Evolutionary conservation across 1,140 invertebrate species (phyloP).

Genomic region (Pseudomyrmex pallidus): DNA sequence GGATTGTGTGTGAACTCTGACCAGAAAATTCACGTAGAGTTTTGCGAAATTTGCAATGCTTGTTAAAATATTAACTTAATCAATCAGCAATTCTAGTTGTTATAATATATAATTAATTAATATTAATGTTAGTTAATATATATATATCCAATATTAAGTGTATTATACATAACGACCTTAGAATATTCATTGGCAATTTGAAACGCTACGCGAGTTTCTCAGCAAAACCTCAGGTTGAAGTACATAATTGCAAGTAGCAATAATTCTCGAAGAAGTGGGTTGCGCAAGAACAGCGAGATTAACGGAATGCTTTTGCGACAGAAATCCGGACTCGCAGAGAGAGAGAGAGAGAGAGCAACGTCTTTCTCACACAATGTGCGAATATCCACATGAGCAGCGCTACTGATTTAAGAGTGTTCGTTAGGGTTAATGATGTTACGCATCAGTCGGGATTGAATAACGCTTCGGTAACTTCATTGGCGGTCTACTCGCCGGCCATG

Average conservation of each 20-base stretch:
- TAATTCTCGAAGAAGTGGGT: constrained; percentile 1
- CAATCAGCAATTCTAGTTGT: too few relatives aligned
- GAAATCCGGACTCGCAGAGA: constrained; percentile 31
- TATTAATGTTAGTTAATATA: too few relatives aligned
- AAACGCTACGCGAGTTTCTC: not conserved
- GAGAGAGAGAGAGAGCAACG: not conserved
- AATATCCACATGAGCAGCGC: not conserved
- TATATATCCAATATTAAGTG: too few relatives aligned
- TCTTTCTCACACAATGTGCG: constrained; percentile 6
- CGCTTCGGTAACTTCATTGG: not conserved
- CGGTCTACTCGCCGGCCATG: not conserved
- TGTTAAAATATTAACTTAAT: too few relatives aligned
- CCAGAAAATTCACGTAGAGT: too few relatives aligned
- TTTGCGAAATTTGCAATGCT: too few relatives aligned
- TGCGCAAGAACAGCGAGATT: constrained; percentile 10
- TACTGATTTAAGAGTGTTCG: constrained; percentile 30
- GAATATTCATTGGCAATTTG: not conserved
- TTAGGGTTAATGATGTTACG: constrained; percentile 24
- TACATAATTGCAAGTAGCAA: constrained; percentile 21
- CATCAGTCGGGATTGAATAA: not conserved
- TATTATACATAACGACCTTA: too few relatives aligned
- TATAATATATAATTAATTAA: too few relatives aligned
- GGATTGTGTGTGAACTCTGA: too few relatives aligned
- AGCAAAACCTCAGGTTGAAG: not conserved
- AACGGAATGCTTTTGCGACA: constrained; percentile 22